Evolutionary conservation across 1,140 invertebrate species (phyloP), one percentile per base, ranked within the genome.

Genomic region (Pararge aegeria): DNA sequence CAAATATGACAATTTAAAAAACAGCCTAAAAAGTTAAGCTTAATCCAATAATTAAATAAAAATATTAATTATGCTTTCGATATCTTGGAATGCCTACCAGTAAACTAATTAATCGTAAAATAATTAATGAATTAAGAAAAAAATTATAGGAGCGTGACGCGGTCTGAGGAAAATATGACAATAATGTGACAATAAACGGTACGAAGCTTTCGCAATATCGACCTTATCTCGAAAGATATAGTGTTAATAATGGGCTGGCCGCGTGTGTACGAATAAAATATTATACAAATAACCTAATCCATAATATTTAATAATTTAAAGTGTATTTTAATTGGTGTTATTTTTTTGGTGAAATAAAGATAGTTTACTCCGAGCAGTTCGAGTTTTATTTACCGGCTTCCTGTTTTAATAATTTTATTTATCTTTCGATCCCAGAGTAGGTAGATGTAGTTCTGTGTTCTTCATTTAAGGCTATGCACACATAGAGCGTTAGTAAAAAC

Each of bases 311-410:
- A 86, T 83, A 73, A 86, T 82, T 81, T 75, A 83, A 86, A 80
- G 73, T 81, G 77, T 85, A 78, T 84, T 83, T 83, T 84, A 79
- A 81, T 89, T 87, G 83, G 78, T 86, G 83, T 76, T 80, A 83
- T 85, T 73, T 73, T 71, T 80, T 87, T 42, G 7, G 86, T 78
- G 73, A 72, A 87, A 87, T 89, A 87, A 89, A 89, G 69, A 84
- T 87, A 89, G 82, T 85, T 83, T 84, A 88, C 79, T 89, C 82
- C 80, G 83, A 84, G 83, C 86, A 87, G 61, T 75, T 67, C 71
- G 64, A 55, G 69, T 69, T 84, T 66, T 70, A 77, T 78, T 79
- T 82, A 64, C 42, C 21, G 10, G n/a, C 24, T 4, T 38, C 4
- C 4, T 13, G 2, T 3, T 37, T 37, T 5, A 13, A 5, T 13